A percentile compares a stretch with the other conserved stretches of the same genome.
Evolutionary conservation across 1,140 invertebrate genomes (phyloP).

Genomic region (Zaprionus kolodkinae): DNA sequence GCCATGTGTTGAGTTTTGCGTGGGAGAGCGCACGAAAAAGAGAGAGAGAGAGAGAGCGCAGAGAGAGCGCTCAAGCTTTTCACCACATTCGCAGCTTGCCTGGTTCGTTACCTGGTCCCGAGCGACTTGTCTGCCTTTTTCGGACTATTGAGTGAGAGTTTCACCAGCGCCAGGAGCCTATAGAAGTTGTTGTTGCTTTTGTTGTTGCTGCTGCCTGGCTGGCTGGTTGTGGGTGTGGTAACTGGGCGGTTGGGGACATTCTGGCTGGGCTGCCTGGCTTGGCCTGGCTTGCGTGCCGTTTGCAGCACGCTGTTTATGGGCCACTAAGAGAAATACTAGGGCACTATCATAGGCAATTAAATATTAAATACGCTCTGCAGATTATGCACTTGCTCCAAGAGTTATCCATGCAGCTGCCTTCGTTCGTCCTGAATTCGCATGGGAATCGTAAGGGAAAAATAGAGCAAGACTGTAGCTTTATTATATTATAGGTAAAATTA

Average conservation of each 20-base stretch:
- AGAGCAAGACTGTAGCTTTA: not conserved
- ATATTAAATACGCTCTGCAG: conserved; percentile 39
- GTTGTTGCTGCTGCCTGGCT: not conserved
- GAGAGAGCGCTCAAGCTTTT: conserved; percentile 46
- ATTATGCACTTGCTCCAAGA: conserved; percentile 24
- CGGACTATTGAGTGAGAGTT: conserved; percentile 77
- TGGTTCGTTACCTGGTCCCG: conserved; percentile 61
- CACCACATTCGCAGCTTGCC: conserved; percentile 42
- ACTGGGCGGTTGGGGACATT: conserved; percentile 26
- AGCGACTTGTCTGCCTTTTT: conserved; percentile 46
- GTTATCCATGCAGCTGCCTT: conserved; percentile 13
- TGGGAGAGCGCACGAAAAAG: conserved; percentile 37
- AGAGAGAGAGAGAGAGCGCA: conserved; percentile 12
- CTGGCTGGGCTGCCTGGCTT: conserved; percentile 10
- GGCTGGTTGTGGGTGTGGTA: conserved; percentile 49
- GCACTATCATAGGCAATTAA: conserved; percentile 47
- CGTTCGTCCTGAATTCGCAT: not conserved
- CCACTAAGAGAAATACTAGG: conserved; percentile 64
- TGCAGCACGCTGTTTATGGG: conserved; percentile 65
- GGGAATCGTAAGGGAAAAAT: not conserved
- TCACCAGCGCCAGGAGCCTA: conserved; percentile 6
- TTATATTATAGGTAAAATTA: too few relatives aligned
- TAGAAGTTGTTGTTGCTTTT: not conserved
- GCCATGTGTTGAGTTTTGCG: conserved; percentile 71
- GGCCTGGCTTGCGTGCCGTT: conserved; percentile 55